Evolutionary conservation across 2,888 invertebrate species (phyloP).

Genomic region (Plebejus anna): DNA sequence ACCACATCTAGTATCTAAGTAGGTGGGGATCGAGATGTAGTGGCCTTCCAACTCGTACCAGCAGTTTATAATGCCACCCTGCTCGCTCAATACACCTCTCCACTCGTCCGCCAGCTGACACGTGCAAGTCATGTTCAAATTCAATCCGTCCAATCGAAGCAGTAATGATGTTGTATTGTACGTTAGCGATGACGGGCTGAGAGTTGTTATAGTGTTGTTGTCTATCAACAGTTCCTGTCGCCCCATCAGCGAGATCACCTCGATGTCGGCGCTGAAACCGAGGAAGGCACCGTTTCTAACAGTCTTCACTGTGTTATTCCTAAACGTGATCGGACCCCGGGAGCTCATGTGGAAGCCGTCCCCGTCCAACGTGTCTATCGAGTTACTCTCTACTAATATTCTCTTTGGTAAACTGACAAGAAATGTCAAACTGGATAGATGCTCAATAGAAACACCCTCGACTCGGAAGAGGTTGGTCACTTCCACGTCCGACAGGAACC

Average conservation of each 20-base stretch:
- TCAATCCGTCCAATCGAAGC: conserved; percentile 79
- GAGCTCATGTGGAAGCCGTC: conserved; percentile 83
- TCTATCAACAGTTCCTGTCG: conserved; percentile 80
- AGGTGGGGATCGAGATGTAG: conserved; percentile 63
- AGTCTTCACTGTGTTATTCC: conserved; percentile 81
- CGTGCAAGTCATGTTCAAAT: conserved; percentile 80
- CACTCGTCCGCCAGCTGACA: conserved; percentile 72
- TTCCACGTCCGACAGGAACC: conserved; percentile 86
- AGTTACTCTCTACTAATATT: conserved; percentile 81
- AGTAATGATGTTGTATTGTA: conserved; percentile 79
- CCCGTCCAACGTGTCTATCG: conserved; percentile 80
- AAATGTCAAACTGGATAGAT: conserved; percentile 85
- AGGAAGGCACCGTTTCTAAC: conserved; percentile 82
- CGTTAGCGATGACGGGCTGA: conserved; percentile 79
- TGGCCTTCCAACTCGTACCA: conserved; percentile 66
- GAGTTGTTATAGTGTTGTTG: conserved; percentile 80
- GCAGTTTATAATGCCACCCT: conserved; percentile 62
- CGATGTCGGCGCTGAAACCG: conserved; percentile 75
- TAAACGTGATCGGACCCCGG: conserved; percentile 82
- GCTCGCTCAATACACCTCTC: conserved; percentile 55
- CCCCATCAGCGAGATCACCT: conserved; percentile 62
- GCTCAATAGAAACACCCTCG: conserved; percentile 82
- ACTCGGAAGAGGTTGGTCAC: conserved; percentile 83
- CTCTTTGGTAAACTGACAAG: conserved; percentile 81
- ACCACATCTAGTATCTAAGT: conserved; percentile 64